Evolutionary conservation across 2,113 vertebrate genomes (phyloP).

Genomic region (Ceratotherium simum): DNA sequence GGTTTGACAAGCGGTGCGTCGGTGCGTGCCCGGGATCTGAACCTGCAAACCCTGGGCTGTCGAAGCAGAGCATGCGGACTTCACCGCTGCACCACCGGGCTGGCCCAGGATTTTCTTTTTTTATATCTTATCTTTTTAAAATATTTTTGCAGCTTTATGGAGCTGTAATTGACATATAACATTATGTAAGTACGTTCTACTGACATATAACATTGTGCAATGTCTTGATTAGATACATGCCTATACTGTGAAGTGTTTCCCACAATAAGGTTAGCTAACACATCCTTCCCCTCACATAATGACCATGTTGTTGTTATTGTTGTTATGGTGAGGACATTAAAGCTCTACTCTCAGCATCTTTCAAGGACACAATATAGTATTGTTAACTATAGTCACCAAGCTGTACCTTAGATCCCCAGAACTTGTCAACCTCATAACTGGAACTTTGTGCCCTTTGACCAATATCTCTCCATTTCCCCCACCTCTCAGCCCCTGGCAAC

Average conservation of each 20-base stretch:
- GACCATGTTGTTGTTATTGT: not conserved
- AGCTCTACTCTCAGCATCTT: not conserved
- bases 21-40: too few relatives aligned
- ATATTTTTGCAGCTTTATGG: not conserved
- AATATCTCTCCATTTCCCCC: not conserved
- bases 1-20: too few relatives aligned
- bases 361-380: not conserved
- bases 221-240: too few relatives aligned
- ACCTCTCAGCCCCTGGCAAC: not conserved
- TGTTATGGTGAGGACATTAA: not conserved
- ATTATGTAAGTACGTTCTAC: too few relatives aligned
- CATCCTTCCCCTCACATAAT: not conserved
- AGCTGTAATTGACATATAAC: not conserved
- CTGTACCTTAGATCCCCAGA: too few relatives aligned
- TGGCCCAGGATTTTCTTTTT: too few relatives aligned
- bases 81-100: too few relatives aligned
- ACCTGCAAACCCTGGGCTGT: too few relatives aligned
- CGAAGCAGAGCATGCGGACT: too few relatives aligned
- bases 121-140: not conserved
- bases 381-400: not conserved
- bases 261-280: not conserved
- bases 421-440: not conserved
- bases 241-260: not conserved
- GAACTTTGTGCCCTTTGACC: not conserved
- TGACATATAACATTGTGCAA: not conserved